A percentile compares a stretch with the other conserved stretches of the same genome.
phyloP scores from a whole-genome alignment of 64 coral and sea anemone genomes.

The Dendrophyllia cribrosa region DNA sequence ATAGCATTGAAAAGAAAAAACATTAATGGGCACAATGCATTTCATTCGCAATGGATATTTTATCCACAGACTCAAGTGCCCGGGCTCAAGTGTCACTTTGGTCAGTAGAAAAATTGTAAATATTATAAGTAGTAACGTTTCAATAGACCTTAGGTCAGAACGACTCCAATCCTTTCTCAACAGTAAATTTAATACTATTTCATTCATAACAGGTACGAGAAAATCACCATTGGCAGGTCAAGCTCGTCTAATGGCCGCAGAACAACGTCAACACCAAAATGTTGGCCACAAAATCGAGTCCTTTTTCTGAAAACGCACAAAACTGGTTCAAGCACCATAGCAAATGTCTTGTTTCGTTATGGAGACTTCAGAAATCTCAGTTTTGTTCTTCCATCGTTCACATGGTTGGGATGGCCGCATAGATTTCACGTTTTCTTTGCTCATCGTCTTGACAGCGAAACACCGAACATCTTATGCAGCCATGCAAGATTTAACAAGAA shows the following conservation, averaged over 20 bases:
- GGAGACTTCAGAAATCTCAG: slow-evolving; percentile 2
- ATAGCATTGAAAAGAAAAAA: too few relatives aligned
- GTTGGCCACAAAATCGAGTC: neutral
- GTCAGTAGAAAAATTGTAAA: too few relatives aligned
- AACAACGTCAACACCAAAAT: too few relatives aligned
- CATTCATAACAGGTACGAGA: neutral
- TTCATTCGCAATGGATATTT: too few relatives aligned
- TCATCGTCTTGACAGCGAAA: neutral
- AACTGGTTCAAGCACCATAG: neutral
- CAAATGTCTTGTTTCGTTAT: neutral
- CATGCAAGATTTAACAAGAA: slow-evolving; percentile 75
- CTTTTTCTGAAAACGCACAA: slow-evolving; percentile 3
- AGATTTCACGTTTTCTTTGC: neutral
- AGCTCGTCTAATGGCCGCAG: neutral
- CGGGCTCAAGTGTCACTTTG: too few relatives aligned
- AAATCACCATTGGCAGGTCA: neutral
- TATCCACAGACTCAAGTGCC: too few relatives aligned
- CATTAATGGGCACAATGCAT: too few relatives aligned
- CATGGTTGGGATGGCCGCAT: neutral
- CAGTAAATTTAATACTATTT: neutral
- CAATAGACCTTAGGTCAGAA: too few relatives aligned
- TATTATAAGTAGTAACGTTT: too few relatives aligned
- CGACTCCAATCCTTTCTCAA: neutral
- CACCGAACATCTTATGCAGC: slow-evolving; percentile 86
- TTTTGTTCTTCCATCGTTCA: neutral